A percentile compares a stretch with the other conserved stretches of the same genome.
phyloP scores from a whole-genome alignment of 1,140 invertebrate genomes.

The Drosophila orosa region DNA sequence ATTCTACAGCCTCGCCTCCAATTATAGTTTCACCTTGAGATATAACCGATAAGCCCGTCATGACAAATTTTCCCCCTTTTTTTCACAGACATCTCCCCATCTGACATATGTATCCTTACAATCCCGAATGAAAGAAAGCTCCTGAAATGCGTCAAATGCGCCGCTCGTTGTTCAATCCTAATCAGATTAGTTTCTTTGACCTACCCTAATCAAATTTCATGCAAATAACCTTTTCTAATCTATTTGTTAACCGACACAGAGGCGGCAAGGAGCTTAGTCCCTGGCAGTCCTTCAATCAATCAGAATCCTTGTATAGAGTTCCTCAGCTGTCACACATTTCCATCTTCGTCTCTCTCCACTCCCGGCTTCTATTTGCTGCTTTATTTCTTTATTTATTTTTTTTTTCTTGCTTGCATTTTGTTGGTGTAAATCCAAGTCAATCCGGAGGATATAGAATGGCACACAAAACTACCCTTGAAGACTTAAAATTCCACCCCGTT shows the following conservation, averaged over 20 bases:
- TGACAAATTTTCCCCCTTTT: constrained; percentile 26
- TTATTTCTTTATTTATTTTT: constrained; percentile 2
- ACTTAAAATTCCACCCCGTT: constrained; percentile 45
- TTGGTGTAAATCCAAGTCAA: constrained; percentile 76
- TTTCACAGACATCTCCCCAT: background rate
- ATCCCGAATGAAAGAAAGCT: constrained; percentile 19
- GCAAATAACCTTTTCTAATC: constrained; percentile 70
- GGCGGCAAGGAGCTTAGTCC: constrained; percentile 43
- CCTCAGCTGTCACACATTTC: constrained; percentile 56
- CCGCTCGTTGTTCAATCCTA: constrained; percentile 48
- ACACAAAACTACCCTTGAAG: constrained; percentile 39
- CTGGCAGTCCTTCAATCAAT: constrained; percentile 59
- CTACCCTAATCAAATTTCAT: constrained; percentile 79
- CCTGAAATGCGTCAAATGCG: constrained; percentile 42
- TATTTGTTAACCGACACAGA: constrained; percentile 62
- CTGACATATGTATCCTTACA: constrained; percentile 5
- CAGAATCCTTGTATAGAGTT: constrained; percentile 53
- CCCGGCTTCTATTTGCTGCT: background rate
- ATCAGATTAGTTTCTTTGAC: constrained; percentile 75
- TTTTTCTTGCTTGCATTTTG: constrained; percentile 23
- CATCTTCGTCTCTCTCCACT: constrained; percentile 32
- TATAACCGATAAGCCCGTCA: constrained; percentile 18
- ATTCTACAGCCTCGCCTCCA: background rate
- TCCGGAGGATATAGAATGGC: constrained; percentile 60
- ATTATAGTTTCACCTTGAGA: constrained; percentile 28